A percentile compares a stretch with the other conserved stretches of the same genome.
Evolutionary conservation across 2,113 vertebrate genomes (phyloP).

Genomic region (Taurulus bubalis): DNA sequence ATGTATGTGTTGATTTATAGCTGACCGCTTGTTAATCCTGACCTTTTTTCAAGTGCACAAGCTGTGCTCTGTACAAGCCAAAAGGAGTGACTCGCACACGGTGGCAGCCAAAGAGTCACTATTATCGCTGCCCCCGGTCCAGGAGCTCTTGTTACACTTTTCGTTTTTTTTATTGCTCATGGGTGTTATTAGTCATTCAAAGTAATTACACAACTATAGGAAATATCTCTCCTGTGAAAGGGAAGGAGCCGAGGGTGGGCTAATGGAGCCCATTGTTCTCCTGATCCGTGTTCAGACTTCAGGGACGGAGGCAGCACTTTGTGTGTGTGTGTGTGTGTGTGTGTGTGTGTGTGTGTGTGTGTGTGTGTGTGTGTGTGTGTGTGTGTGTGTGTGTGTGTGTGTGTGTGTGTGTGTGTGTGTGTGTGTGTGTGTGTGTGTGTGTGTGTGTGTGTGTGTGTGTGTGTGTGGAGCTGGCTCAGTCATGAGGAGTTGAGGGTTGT

Average conservation of each 20-base stretch:
- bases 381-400: conserved; percentile 2
- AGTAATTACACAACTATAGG: conserved; percentile 55
- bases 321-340: conserved; percentile 21
- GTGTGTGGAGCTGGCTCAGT: neutral
- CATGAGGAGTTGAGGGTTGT: conserved; percentile 20
- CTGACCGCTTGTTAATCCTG: neutral
- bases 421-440: conserved; percentile 3
- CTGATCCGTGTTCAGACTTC: conserved; percentile 45
- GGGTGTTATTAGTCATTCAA: conserved; percentile 61
- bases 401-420: too few relatives aligned
- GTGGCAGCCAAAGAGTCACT: conserved; percentile 34
- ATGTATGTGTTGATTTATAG: neutral
- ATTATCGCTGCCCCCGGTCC: conserved; percentile 29
- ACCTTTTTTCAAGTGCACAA: neutral
- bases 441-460: conserved; percentile 10
- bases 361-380: conserved; percentile 5
- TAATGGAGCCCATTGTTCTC: conserved; percentile 67
- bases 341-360: neutral
- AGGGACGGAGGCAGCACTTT: conserved; percentile 46
- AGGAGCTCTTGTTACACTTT: conserved; percentile 42
- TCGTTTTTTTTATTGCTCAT: conserved; percentile 25
- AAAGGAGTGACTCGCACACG: conserved; percentile 19
- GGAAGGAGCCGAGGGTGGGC: conserved; percentile 43
- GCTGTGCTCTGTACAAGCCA: conserved; percentile 11
- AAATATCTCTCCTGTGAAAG: conserved; percentile 62